Evolutionary conservation across 2,113 vertebrate species (phyloP), one percentile per base, ranked within the genome.

Genomic region (Microcebus jonahi): DNA sequence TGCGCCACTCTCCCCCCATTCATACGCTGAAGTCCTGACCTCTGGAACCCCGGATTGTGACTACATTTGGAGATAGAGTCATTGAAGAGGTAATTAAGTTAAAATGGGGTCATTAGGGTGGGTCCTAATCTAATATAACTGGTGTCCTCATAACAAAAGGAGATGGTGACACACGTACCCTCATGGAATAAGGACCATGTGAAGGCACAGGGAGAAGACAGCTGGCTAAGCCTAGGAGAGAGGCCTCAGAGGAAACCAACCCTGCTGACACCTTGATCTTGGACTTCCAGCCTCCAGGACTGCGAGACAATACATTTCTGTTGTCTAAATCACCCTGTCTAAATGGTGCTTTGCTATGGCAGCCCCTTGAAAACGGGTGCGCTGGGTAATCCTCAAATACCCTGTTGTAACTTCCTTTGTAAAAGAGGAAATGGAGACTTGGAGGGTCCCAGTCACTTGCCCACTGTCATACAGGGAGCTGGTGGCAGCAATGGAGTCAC

Each of bases 361-460:
- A 7, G 8, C 25, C 0, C 0, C 0, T 0, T 48, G 45, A 55
- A 4, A 55, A 59, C 0, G 0, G 48, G 61, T 5, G 13, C 23
- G 6, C 0, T 0, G 6, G 68, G 15, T n/a, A 63, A 5, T 34
- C 18, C 53, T 82, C 48, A 0, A 50, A 48, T 17, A 48, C 39
- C 59, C 80, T 68, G 27, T 53, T 23, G 7, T 20, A 61, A 6
- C 18, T 42, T 3, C 4, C 42, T 76, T 36, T 18, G 27, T 15
- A 80, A 86, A 91, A 31, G 36, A 87, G 55, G 50, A 48, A n/a
- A 65, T 15, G 4, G 29, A 71, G 84, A 61, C 83, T 57, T 27
- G 63, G 63, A 39, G 79, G 55, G 20, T 55, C 87, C 71, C 45
- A 63, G 12, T 5, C 15, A 55, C 27, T 75, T 5, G 2, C 20